Evolutionary conservation across 2,888 invertebrate genomes (phyloP).

Genomic region (Eupithecia subumbrata): DNA sequence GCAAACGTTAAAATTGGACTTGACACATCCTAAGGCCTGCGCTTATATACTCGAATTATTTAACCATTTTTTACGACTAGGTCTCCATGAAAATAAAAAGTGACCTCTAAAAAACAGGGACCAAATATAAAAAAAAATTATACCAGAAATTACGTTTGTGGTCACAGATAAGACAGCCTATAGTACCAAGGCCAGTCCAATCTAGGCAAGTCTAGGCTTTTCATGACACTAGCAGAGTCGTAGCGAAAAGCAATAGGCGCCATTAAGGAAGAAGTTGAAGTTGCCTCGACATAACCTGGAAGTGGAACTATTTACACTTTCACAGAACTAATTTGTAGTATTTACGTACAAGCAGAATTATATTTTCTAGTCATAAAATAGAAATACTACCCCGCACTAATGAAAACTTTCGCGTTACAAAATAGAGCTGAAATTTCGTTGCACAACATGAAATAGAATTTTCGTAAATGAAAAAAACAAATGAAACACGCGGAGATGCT

Average conservation of each 20-base stretch:
- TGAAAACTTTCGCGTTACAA: slow-evolving; percentile 3
- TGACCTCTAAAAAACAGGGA: neutral
- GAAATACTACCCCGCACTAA: neutral
- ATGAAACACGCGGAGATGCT: neutral
- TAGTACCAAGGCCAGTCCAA: too few relatives aligned
- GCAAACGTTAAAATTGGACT: too few relatives aligned
- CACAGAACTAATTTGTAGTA: neutral
- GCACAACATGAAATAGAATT: neutral
- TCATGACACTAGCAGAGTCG: too few relatives aligned
- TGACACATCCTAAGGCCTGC: too few relatives aligned
- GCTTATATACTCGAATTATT: neutral
- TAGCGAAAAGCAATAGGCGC: too few relatives aligned
- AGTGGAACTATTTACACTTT: neutral
- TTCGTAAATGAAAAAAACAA: neutral
- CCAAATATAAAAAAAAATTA: too few relatives aligned
- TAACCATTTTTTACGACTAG: neutral
- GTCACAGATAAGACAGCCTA: too few relatives aligned
- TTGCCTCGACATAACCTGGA: neutral
- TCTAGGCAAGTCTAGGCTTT: too few relatives aligned
- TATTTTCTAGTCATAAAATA: neutral
- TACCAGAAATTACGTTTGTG: too few relatives aligned
- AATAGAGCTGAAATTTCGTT: slow-evolving; percentile 23
- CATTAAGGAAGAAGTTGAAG: too few relatives aligned
- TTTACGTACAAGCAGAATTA: neutral
- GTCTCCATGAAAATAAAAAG: neutral